Evolutionary conservation across 2,888 invertebrate genomes (phyloP).

Genomic region (Eristalis intricaria): DNA sequence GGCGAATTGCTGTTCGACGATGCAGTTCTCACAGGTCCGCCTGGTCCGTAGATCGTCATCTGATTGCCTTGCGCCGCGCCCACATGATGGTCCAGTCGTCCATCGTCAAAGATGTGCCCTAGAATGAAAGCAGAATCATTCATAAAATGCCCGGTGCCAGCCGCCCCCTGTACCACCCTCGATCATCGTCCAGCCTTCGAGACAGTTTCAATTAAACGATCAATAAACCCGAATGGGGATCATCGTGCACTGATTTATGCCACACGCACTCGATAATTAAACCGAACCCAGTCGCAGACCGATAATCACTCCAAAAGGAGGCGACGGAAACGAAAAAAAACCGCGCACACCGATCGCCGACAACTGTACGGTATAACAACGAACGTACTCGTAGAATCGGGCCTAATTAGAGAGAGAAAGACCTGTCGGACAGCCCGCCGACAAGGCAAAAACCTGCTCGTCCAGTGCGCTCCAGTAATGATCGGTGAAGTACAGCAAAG

Average conservation of each 20-base stretch:
- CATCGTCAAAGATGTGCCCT: slow-evolving; percentile 81
- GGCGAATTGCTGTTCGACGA: slow-evolving; percentile 76
- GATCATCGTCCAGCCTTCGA: slow-evolving; percentile 10
- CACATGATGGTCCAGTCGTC: slow-evolving; percentile 81
- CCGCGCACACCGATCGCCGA: background rate
- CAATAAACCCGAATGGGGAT: slow-evolving; percentile 49
- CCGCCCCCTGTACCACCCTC: background rate
- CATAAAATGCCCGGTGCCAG: background rate
- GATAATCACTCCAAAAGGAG: slow-evolving; percentile 44
- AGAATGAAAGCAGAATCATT: slow-evolving; percentile 15
- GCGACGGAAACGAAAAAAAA: background rate
- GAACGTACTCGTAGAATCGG: slow-evolving; percentile 34
- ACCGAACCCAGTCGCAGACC: slow-evolving; percentile 50
- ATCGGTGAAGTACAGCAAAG: slow-evolving; percentile 36
- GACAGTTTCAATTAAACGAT: slow-evolving; percentile 40
- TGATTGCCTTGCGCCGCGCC: slow-evolving; percentile 78
- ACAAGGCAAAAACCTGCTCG: slow-evolving; percentile 34
- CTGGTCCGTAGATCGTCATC: slow-evolving; percentile 75
- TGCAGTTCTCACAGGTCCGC: slow-evolving; percentile 74
- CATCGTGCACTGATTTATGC: slow-evolving; percentile 52
- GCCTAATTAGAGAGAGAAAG: slow-evolving; percentile 59
- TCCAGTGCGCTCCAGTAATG: slow-evolving; percentile 36
- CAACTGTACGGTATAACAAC: slow-evolving; percentile 29
- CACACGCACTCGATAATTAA: slow-evolving; percentile 67
- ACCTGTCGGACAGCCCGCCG: background rate